Evolutionary conservation across 2,797 vertebrate genomes (phyloP), one percentile per base, ranked within the genome.

Genomic region (Smutsia temminckii): DNA sequence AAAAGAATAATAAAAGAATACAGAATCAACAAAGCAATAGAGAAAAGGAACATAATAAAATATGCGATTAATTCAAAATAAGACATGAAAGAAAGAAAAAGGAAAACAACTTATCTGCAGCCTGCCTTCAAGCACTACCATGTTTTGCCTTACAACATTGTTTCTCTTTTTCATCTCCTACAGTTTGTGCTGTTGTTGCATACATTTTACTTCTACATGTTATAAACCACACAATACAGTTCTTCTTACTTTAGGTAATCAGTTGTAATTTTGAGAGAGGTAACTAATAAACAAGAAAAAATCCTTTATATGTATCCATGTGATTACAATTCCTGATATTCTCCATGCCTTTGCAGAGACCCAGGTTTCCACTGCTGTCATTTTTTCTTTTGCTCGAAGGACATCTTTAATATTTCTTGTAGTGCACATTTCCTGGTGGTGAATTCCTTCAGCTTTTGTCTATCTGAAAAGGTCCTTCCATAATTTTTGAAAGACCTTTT

Each of bases 261-360:
- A 29, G 16, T 53, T 55, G 20, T 29, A n/a, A 77, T 17, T 23
- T 66, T 34, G 25, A 83, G 77, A 37, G 34, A 14, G 18, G 13
- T 32, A 16, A 32, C 34, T 32, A 14, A 53, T 46, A 42, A 42
- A n/a, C 29, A 42, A 34, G 53, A 37, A 53, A 25, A 64, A 8
- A 29, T 17, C 20, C 16, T 34, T 23, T 18, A 25, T 32, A 34
- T 25, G 16, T 27, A 40, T 27, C 25, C 21, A 25, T 0, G 21
- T 0, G 20, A 27, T 68, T 7, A 18, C 14, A 16, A 5, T 34
- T 51, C 46, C 25, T 16, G 18, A 14, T 34, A 17, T 16, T 61
- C 25, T 18, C 3, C 21, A 0, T 0, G 20, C 8, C 49, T 46
- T 2, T 12, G 4, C 5, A 6, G 16, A 17, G 68, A 42, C 46